Conservation (phyloP, 1,140 invertebrate genomes). For the Propsilocerus akamusi region DNA sequence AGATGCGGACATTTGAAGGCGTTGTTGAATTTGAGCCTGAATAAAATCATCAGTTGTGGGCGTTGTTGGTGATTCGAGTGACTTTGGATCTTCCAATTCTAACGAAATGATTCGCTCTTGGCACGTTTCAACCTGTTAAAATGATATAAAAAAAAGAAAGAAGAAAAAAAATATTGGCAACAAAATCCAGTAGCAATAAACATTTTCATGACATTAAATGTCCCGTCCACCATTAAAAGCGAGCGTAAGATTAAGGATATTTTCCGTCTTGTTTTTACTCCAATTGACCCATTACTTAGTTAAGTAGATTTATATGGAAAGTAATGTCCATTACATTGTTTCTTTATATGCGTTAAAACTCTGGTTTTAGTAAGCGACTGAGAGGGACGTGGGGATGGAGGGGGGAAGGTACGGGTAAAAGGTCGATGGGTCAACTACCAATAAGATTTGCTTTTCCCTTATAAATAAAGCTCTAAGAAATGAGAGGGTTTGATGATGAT, state of each 20-base stretch:
- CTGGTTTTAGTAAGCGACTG: too few species aligned
- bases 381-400: background rate
- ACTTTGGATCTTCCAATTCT: conserved; percentile 36
- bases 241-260: too few species aligned
- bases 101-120: conserved; percentile 75
- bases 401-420: background rate
- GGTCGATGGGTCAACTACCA: background rate
- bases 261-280: too few species aligned
- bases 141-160: conserved; percentile 12
- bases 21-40: background rate
- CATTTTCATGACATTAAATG: too few species aligned
- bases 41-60: background rate
- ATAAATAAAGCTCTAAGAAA: background rate
- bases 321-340: too few species aligned
- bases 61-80: conserved; percentile 1
- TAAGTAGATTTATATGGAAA: too few species aligned
- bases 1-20: too few species aligned
- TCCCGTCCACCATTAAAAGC: too few species aligned
- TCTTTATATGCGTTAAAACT: too few species aligned
- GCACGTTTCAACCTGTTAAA: conserved; percentile 59
- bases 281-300: too few species aligned
- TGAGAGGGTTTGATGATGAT: too few species aligned
- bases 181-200: too few species aligned
- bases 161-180: background rate
- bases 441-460: background rate